Evolutionary conservation across 2,797 vertebrate genomes (phyloP), one percentile per base, ranked within the genome.

Genomic region (Mastacembelus armatus): DNA sequence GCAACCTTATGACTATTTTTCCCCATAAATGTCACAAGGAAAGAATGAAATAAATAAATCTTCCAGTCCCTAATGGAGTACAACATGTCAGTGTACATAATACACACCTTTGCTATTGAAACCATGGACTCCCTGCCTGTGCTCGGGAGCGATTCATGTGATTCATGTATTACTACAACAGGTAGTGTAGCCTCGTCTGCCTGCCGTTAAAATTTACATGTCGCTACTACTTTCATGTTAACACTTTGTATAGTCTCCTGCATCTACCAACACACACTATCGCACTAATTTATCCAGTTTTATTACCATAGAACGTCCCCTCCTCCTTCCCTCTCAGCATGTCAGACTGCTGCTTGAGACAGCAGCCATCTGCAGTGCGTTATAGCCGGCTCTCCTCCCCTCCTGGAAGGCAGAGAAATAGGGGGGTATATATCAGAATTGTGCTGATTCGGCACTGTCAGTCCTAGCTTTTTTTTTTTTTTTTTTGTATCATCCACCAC

Each of bases 301-400:
- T 77, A 78, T 78, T 80, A 65, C 73, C 72, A 75, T 60, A 27
- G 72, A 60, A 57, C 57, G 75, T 35, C 52, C 48, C 54, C 35
- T 55, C 61, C 74, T 51, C 45, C 33, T 64, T 48, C 56, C 57
- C 62, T 52, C 65, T 77, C 51, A 42, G 64, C 66, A 47, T 85
- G 87, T 92, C 88, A 90, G 92, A 77, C 89, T 85, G 81, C 72
- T 84, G 83, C 84, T 85, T 86, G 75, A 93, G 89, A 90, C 92
- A 90, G 90, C 89, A 91, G 86, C 90, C 90, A 93, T 93, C 93
- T 92, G 93, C 93, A 94, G 86, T 94, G 93, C 92, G 90, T 92
- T 94, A 86, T 58, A 87, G 81, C 71, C 74, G 36, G 67, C 60
- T 78, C 82, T 64, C 85, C 82, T 85, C 79, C 85, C 80, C 83